Conservation (phyloP, 1,140 invertebrate species). For the Agrypnia vestita region DNA sequence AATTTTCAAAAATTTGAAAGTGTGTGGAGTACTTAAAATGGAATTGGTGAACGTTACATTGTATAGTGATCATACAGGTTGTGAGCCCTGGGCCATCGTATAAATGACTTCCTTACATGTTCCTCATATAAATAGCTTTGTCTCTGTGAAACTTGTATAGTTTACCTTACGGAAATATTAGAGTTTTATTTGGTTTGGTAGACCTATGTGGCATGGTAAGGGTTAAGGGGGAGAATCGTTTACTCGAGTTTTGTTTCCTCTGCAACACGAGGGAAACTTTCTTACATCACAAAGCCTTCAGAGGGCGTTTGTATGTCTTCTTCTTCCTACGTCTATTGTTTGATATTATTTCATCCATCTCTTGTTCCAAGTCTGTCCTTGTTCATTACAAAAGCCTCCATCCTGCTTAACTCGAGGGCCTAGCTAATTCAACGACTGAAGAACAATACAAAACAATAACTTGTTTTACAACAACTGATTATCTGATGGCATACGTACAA, state of each 20-base stretch:
- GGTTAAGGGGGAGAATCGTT: no score
- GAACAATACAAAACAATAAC: constrained; percentile 38
- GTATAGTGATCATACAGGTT: no score
- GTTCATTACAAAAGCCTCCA: constrained; percentile 24
- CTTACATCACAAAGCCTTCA: constrained; percentile 29
- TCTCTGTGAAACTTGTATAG: no score
- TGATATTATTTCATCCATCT: constrained; percentile 38
- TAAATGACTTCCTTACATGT: no score
- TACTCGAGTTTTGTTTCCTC: neutral
- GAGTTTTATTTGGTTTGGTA: no score
- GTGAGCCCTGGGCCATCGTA: no score
- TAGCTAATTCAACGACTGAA: neutral
- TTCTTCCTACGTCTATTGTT: constrained; percentile 28
- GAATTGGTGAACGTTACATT: no score
- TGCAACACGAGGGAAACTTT: constrained; percentile 8
- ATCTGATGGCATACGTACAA: neutral
- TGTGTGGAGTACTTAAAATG: no score
- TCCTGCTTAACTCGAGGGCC: constrained; percentile 3
- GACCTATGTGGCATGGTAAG: no score
- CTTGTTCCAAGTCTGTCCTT: constrained; percentile 14
- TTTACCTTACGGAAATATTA: no score
- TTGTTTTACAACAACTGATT: constrained; percentile 26
- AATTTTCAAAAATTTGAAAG: no score
- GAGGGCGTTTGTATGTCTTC: constrained; percentile 25
- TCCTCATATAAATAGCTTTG: no score